These are phyloP conservation scores for Anthrax anthrax DNA, from an alignment of 2,888 invertebrate species.

Conservation along the genomic window DNA sequence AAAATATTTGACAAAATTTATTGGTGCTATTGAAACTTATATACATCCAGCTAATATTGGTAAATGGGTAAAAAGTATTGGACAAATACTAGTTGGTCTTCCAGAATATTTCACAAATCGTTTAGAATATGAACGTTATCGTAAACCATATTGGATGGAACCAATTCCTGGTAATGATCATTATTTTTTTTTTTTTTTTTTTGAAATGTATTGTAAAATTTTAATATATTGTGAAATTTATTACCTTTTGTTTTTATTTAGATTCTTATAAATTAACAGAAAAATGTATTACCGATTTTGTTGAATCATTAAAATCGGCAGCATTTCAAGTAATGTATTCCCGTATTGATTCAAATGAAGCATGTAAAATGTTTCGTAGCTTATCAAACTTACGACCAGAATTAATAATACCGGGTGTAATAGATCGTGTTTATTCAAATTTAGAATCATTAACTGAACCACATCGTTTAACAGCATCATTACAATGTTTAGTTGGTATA, in stretches of 20 bases:
- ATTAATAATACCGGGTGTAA: constrained; percentile 63
- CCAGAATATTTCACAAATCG: constrained; percentile 49
- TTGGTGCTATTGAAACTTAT: constrained; percentile 73
- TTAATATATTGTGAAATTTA: constrained; percentile 1
- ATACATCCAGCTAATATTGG: constrained; percentile 82
- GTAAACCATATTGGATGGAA: constrained; percentile 32
- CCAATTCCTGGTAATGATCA: constrained; percentile 12
- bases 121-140: constrained; percentile 28
- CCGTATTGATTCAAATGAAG: constrained; percentile 47
- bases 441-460: constrained; percentile 81
- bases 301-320: constrained; percentile 57
- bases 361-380: constrained; percentile 53
- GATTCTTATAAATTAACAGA: constrained; percentile 58
- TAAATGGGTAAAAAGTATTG: constrained; percentile 56
- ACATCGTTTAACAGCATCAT: constrained; percentile 59
- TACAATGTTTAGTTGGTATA: constrained; percentile 55
- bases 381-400: constrained; percentile 68
- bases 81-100: constrained; percentile 53
- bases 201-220: too few species aligned
- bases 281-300: constrained; percentile 66
- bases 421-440: constrained; percentile 67
- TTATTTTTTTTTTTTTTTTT: not conserved
- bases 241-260: constrained; percentile 34
- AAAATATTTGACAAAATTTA: constrained; percentile 60
- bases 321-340: constrained; percentile 68